Evolutionary conservation across 1,140 invertebrate species (phyloP).

Genomic region (Trichonephila clavipes): DNA sequence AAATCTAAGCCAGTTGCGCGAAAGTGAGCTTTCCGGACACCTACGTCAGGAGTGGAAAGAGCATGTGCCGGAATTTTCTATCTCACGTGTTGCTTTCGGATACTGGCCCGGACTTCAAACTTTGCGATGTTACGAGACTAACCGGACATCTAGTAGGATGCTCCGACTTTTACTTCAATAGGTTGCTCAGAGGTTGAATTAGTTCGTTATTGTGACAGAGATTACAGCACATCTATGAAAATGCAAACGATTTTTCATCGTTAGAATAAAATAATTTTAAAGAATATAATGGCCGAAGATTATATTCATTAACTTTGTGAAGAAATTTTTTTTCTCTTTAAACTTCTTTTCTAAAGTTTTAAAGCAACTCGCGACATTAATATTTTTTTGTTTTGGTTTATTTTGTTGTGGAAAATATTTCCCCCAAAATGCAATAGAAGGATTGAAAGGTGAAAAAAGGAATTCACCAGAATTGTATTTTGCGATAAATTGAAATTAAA

Average conservation of each 20-base stretch:
- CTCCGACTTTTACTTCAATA: background rate
- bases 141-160: background rate
- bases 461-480: too few relatives aligned
- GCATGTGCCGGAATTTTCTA: constrained; percentile 33
- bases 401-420: too few relatives aligned
- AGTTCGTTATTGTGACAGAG: background rate
- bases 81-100: constrained; percentile 22
- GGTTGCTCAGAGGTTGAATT: background rate
- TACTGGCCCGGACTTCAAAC: background rate
- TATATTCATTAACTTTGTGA: too few relatives aligned
- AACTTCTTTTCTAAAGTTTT: too few relatives aligned
- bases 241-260: background rate
- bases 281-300: background rate
- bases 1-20: constrained; percentile 19
- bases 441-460: too few relatives aligned
- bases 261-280: background rate
- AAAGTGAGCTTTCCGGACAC: constrained; percentile 33
- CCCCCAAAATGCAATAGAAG: too few relatives aligned
- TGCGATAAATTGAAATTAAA: too few relatives aligned
- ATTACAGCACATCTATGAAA: background rate
- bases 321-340: too few relatives aligned
- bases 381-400: too few relatives aligned
- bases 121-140: background rate
- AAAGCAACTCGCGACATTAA: too few relatives aligned
- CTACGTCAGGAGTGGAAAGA: constrained; percentile 27